Evolutionary conservation across 2,888 invertebrate species (phyloP), one percentile per base, ranked within the genome.

Genomic region (Leucania comma): DNA sequence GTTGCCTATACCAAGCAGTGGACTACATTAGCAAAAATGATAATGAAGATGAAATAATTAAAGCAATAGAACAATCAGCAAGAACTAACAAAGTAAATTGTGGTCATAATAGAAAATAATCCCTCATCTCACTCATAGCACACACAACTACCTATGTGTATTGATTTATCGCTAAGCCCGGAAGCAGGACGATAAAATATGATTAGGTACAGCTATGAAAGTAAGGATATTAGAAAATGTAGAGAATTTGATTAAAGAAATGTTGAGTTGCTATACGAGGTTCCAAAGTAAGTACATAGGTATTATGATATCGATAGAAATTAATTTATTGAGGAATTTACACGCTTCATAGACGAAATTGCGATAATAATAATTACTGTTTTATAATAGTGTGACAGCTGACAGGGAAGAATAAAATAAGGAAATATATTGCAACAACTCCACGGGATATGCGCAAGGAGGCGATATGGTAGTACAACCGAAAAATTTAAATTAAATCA

Each of bases 101-200:
- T 26, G 3, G 26, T 8, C 6, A 20, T 26, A 17, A 53, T 20
- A 1, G 2, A 9, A 3, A 53, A 53, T 14, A 53, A 26, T 20
- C 53, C 17, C 17, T 6, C 26, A 8, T 20, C 26, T 26, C 10
- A 53, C 6, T 2, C 14, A 29, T 14, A 29, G 3, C 9, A 48
- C 8, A 2, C 3, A 12, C 8, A 38, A 8, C 12, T 17, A 14
- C 17, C 8, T 42, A 42, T 17, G 17, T 5, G 6, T 12, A 57
- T n/a, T 73, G 26, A 20, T 51, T 70, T 74, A 51, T 63, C n/a
- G 64, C 42, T 51, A 42, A 12, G 1, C 51, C 17, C 24, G 63
- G 50, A 73, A 73, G 20, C 24, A 62, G 17, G 32, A 22, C n/a
- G 35, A 68, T 56, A 26, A 35, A 53, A 42, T 48, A 50, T 50